A percentile compares a stretch with the other conserved stretches of the same genome.
Conservation (phyloP, 2,797 vertebrate species). For the Potorous gilbertii region DNA sequence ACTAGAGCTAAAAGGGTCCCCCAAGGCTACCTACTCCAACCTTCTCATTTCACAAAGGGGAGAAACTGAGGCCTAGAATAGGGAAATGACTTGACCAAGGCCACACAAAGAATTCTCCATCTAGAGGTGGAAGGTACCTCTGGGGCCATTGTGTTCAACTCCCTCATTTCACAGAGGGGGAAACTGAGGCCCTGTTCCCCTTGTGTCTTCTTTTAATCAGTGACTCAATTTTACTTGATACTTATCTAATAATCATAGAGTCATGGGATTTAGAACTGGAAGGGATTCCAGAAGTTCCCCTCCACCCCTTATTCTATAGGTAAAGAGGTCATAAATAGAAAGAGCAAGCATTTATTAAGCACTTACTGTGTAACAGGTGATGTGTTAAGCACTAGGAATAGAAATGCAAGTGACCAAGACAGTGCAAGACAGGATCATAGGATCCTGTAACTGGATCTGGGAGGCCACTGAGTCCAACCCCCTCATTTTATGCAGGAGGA, state of each 20-base stretch:
- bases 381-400: not conserved
- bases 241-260: not conserved
- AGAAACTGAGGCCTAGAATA: not conserved
- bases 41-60: not conserved
- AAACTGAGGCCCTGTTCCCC: not conserved
- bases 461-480: not conserved
- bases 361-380: not conserved
- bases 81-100: not conserved
- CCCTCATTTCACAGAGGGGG: too few species aligned
- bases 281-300: not conserved
- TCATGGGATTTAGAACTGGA: not conserved
- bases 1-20: not conserved
- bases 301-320: not conserved
- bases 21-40: not conserved
- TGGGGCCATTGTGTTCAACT: not conserved
- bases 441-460: not conserved
- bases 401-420: not conserved
- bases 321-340: not conserved
- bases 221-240: not conserved
- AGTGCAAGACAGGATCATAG: not conserved
- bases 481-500: not conserved
- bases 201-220: not conserved
- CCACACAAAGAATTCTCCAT: not conserved
- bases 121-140: not conserved
- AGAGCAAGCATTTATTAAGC: not conserved